These are phyloP conservation scores for Cyaniris semiargus DNA, from an alignment of 2,888 invertebrate genomes.

Conservation along the genomic window DNA sequence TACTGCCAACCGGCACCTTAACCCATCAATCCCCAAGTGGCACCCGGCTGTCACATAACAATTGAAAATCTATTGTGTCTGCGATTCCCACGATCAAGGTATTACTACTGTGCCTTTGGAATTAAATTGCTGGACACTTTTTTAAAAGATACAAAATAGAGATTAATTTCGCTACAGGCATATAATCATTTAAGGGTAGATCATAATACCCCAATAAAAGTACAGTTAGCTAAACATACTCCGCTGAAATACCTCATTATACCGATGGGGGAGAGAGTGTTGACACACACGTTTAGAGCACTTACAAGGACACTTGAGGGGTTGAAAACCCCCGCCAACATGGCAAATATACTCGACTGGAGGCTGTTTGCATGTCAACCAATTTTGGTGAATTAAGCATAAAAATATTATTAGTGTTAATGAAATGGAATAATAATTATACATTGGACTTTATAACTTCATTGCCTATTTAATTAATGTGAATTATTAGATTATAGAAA, in stretches of 20 bases:
- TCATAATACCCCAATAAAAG: not conserved
- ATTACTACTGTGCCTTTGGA: not conserved
- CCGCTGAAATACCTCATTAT: slow-evolving; percentile 9
- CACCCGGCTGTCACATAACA: no score
- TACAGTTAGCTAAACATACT: slow-evolving; percentile 11
- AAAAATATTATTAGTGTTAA: not conserved
- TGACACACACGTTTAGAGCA: slow-evolving; percentile 25
- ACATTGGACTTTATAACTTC: not conserved
- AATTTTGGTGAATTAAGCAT: not conserved
- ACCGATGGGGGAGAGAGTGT: slow-evolving; percentile 8
- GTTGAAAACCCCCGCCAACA: slow-evolving; percentile 23
- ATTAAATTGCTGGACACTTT: not conserved
- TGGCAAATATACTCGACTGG: slow-evolving; percentile 9
- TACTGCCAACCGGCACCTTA: no score
- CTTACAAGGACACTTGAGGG: slow-evolving; percentile 24
- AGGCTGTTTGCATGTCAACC: not conserved
- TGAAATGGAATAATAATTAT: not conserved
- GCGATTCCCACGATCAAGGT: no score
- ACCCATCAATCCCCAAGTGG: no score
- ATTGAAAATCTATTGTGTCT: no score
- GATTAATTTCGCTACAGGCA: not conserved
- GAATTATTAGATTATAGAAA: no score
- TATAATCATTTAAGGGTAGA: not conserved
- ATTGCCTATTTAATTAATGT: not conserved
- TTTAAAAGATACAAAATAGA: not conserved